A percentile compares a stretch with the other conserved stretches of the same genome.
Conservation (phyloP, 2,888 invertebrate species). For the Bombyx huttoni region DNA sequence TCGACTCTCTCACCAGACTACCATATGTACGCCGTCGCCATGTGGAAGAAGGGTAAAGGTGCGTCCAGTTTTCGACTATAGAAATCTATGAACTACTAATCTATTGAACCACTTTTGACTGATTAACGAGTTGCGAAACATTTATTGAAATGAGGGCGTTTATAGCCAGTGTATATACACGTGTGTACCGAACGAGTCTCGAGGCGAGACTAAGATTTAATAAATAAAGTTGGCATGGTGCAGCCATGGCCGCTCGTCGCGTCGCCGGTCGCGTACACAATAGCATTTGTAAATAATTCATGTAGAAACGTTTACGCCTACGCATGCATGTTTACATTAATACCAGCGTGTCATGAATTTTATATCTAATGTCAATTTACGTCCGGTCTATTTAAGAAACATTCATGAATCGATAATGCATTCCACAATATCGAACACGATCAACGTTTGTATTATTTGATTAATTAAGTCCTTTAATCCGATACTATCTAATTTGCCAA, state of each 20-base stretch:
- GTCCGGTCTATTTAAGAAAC: not conserved
- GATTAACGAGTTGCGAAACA: constrained; percentile 11
- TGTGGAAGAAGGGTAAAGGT: constrained; percentile 82
- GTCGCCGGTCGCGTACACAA: constrained; percentile 27
- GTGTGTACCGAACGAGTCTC: constrained; percentile 25
- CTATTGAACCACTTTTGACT: constrained; percentile 5
- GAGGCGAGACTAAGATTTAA: constrained; percentile 34
- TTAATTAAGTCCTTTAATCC: constrained; percentile 4
- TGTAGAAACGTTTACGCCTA: constrained; percentile 12
- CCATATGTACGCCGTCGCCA: constrained; percentile 77
- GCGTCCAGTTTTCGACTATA: constrained; percentile 20
- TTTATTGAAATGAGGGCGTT: constrained; percentile 16
- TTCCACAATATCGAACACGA: not conserved
- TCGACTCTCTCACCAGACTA: constrained; percentile 62
- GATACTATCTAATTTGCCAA: constrained; percentile 17
- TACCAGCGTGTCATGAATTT: constrained; percentile 21
- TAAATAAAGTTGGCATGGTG: constrained; percentile 21
- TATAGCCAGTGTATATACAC: constrained; percentile 19
- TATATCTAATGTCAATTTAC: not conserved
- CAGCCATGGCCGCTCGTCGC: constrained; percentile 30
- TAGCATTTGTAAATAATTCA: constrained; percentile 51
- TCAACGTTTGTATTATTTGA: not conserved
- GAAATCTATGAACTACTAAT: too few species aligned
- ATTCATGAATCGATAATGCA: not conserved
- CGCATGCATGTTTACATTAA: constrained; percentile 20